Evolutionary conservation across 2,797 vertebrate species (phyloP).

Genomic region (Acanthiza pusilla): DNA sequence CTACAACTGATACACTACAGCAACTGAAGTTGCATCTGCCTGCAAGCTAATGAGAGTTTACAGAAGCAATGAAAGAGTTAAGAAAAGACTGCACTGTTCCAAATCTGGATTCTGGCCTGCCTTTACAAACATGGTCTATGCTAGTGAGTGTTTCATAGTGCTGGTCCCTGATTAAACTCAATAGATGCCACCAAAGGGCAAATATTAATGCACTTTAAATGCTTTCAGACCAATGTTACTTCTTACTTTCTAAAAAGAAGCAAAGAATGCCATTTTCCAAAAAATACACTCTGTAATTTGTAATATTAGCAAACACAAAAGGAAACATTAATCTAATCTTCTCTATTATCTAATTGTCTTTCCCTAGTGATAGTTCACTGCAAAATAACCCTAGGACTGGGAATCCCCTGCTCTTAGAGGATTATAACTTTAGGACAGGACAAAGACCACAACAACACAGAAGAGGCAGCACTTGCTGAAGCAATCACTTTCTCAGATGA

Average conservation of each 20-base stretch:
- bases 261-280: background rate
- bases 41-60: background rate
- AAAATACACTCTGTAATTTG: background rate
- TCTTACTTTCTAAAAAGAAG: background rate
- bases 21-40: background rate
- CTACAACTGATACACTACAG: background rate
- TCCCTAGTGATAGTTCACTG: background rate
- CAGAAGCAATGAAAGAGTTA: background rate
- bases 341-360: background rate
- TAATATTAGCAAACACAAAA: background rate
- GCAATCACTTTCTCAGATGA: background rate
- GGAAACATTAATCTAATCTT: background rate
- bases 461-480: background rate
- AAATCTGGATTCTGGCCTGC: background rate
- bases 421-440: background rate
- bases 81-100: background rate
- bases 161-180: background rate
- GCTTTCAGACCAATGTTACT: background rate
- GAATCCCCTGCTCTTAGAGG: background rate
- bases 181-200: background rate
- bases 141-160: background rate
- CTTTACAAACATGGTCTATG: background rate
- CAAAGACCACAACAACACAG: background rate
- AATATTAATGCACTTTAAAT: background rate
- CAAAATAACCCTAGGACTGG: background rate